These are phyloP conservation scores for Alitta virens DNA, from an alignment of 2,888 invertebrate species.

Conservation along the genomic window DNA sequence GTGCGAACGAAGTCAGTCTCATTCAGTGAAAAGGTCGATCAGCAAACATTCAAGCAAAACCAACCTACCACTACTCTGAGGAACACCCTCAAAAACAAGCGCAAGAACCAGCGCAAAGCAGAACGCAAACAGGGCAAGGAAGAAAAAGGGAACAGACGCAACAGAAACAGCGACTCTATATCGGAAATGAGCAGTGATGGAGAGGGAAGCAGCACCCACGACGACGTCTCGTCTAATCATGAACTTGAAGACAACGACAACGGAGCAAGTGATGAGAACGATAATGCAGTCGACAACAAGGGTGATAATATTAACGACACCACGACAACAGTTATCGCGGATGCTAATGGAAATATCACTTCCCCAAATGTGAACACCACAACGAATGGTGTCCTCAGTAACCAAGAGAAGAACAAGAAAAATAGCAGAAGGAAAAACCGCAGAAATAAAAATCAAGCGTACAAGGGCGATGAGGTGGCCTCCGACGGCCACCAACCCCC, in stretches of 20 bases:
- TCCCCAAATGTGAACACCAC: neutral
- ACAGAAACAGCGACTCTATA: slow-evolving; percentile 20
- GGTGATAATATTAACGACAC: neutral
- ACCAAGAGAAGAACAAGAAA: neutral
- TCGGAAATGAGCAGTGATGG: slow-evolving; percentile 16
- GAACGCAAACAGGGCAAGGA: slow-evolving; percentile 36
- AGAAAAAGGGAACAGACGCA: slow-evolving; percentile 4
- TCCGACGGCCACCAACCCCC: slow-evolving; percentile 8
- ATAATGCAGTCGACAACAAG: neutral
- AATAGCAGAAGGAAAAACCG: slow-evolving; percentile 1
- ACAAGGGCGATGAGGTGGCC: slow-evolving; percentile 6
- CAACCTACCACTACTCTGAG: slow-evolving; percentile 49
- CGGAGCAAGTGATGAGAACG: no score
- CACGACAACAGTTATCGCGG: no score
- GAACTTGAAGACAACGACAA: neutral
- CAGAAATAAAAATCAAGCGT: neutral
- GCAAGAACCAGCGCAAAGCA: slow-evolving; percentile 40
- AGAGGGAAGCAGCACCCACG: neutral
- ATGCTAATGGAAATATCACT: no score
- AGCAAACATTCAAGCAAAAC: slow-evolving; percentile 44
- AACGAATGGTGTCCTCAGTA: neutral
- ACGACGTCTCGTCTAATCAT: neutral
- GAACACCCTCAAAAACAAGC: slow-evolving; percentile 47
- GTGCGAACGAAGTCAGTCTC: slow-evolving; percentile 43
- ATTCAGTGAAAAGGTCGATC: slow-evolving; percentile 50